Percentiles rank a stretch among this genome's conserved stretches.
Conservation (phyloP, 2,888 invertebrate species). For the Drosophila fungiperda region DNA sequence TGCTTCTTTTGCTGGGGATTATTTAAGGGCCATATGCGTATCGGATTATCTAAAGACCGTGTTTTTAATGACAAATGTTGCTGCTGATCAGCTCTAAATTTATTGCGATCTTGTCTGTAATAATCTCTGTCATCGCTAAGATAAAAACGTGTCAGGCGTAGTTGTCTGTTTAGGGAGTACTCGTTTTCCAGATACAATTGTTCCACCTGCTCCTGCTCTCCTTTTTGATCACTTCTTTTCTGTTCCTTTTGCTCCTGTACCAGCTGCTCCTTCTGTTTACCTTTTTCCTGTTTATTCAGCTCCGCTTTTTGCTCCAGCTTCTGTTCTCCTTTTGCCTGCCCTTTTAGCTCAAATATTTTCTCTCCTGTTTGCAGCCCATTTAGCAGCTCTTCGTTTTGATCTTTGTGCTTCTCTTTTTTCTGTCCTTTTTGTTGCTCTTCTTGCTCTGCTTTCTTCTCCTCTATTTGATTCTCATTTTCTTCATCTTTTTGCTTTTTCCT, state of each 20-base stretch:
- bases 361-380: neutral
- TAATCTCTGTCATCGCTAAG: neutral
- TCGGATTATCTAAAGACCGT: neutral
- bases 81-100: neutral
- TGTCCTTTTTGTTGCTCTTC: neutral
- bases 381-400: neutral
- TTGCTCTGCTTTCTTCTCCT: neutral
- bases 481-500: neutral
- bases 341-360: neutral
- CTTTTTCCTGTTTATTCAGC: no score
- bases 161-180: neutral
- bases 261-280: no score
- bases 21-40: slow-evolving; percentile 17
- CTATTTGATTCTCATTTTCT: neutral
- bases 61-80: neutral
- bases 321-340: neutral
- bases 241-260: no score
- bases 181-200: neutral
- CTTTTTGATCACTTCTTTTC: neutral
- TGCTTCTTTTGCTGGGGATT: neutral
- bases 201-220: neutral
- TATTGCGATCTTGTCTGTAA: neutral
- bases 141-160: neutral
- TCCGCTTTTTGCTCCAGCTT: neutral
- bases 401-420: neutral